Base-by-base conservation (phyloP, 1,140 invertebrate genomes). In the Nebria ingens region DNA sequence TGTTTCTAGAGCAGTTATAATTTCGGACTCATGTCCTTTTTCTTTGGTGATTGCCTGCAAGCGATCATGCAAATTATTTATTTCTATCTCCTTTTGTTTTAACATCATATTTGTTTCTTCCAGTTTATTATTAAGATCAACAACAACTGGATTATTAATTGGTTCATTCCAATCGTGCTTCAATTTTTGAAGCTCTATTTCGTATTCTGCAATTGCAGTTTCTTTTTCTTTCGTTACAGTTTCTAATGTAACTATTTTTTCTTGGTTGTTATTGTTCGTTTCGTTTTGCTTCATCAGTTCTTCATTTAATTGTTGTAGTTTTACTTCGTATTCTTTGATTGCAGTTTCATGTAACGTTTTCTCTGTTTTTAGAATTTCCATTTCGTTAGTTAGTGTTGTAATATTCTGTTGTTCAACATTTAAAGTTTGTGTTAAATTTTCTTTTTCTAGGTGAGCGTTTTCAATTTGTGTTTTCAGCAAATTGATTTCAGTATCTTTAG, bases 251-350 rank as follows among this genome's bases (percentile, higher is more conserved):
- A 4, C 3, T 11, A 45, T 45, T 17, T 45, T 45, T 17, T 45
- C 40, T 11, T 45, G 3, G 15, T 45, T 45, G 4, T 6, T 17
- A 9, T 11, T 45, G 17, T 45, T 45, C 9, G 3, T 6, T 55
- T 64, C 57, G 57, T 76, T 73, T 58, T 71, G 63, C 60, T 74
- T 70, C 52, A 74, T 69, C 4, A 73, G 68, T 58, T 77, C 73
- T 54, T 63, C 67, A 22, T 64, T 71, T 38, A 76, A 59, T 64
- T 71, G 69, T 56, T 70, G 64, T 11, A 76, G 68, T 62, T 77
- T 71, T 45, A 68, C 61, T 64, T 79, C 73, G 13, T 64, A 70
- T 59, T 70, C 55, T 54, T 58, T 61, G 45, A 70, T 54, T 56
- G 58, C 59, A 57, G 50, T 49, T 73, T 61, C 64, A 56, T 19